These are phyloP conservation scores for Zapornia atra DNA, from an alignment of 2,113 vertebrate species.

Conservation along the genomic window DNA sequence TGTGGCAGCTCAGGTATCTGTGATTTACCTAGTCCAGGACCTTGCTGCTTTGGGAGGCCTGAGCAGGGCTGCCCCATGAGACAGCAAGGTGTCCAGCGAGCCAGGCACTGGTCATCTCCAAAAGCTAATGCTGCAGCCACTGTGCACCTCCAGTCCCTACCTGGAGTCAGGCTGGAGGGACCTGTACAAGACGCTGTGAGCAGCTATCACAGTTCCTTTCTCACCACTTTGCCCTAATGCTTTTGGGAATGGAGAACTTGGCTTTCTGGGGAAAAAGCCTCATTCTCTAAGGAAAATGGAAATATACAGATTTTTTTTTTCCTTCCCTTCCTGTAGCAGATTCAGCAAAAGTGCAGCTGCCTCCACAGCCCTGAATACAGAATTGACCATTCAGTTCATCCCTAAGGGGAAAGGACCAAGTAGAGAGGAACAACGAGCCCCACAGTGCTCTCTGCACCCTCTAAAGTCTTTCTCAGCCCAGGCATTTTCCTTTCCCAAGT, in stretches of 20 bases:
- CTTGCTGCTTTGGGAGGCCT: neutral
- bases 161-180: neutral
- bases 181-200: neutral
- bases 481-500: neutral
- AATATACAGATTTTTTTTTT: conserved; percentile 53
- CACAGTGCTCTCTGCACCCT: conserved; percentile 16
- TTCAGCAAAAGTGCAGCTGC: conserved; percentile 71
- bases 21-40: neutral
- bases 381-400: conserved; percentile 59
- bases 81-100: neutral
- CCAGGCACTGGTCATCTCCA: neutral
- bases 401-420: conserved; percentile 46
- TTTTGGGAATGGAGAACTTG: neutral
- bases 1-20: neutral
- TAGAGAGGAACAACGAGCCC: conserved; percentile 28
- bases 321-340: conserved; percentile 47
- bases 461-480: neutral
- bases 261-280: conserved; percentile 18
- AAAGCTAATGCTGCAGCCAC: neutral
- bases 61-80: neutral
- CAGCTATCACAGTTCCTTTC: neutral
- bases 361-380: conserved; percentile 46
- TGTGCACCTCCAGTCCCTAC: neutral
- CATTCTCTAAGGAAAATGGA: conserved; percentile 46
- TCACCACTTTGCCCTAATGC: neutral